These are phyloP conservation scores for Darevskia nairensis DNA, from an alignment of 2,797 vertebrate genomes.

Conservation along the genomic window DNA sequence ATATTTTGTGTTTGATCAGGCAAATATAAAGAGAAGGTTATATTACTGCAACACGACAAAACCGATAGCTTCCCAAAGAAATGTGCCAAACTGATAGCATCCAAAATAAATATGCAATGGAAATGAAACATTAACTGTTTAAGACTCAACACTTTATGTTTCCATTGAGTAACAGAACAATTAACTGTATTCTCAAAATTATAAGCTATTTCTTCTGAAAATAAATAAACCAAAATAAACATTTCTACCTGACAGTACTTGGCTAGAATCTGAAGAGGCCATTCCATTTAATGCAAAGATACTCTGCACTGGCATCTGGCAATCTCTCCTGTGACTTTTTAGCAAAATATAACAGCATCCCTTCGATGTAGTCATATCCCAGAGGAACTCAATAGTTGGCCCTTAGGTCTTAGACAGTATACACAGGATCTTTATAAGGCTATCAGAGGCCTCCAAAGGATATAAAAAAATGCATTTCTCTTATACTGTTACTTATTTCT, in stretches of 20 bases:
- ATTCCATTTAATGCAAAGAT: neutral
- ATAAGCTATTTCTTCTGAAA: neutral
- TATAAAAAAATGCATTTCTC: neutral
- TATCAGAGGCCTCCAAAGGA: neutral
- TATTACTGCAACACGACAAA: conserved; percentile 39
- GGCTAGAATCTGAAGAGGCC: neutral
- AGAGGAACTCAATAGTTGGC: neutral
- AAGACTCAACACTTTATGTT: conserved; percentile 1
- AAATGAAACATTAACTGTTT: conserved; percentile 20
- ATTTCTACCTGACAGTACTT: neutral
- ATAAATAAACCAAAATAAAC: neutral
- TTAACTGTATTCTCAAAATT: conserved; percentile 26
- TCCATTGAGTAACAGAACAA: neutral
- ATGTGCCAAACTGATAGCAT: neutral
- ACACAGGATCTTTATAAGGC: neutral
- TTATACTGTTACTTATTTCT: conserved; percentile 3
- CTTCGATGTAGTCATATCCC: neutral
- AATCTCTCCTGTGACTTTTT: neutral
- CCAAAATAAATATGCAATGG: neutral
- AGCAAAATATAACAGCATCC: neutral
- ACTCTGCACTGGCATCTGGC: neutral
- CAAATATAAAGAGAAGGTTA: conserved; percentile 45
- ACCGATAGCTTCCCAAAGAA: neutral
- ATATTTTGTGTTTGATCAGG: conserved; percentile 39
- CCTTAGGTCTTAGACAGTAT: neutral